These are phyloP conservation scores for Desmodus rotundus DNA, from an alignment of 2,113 vertebrate genomes.

Conservation along the genomic window DNA sequence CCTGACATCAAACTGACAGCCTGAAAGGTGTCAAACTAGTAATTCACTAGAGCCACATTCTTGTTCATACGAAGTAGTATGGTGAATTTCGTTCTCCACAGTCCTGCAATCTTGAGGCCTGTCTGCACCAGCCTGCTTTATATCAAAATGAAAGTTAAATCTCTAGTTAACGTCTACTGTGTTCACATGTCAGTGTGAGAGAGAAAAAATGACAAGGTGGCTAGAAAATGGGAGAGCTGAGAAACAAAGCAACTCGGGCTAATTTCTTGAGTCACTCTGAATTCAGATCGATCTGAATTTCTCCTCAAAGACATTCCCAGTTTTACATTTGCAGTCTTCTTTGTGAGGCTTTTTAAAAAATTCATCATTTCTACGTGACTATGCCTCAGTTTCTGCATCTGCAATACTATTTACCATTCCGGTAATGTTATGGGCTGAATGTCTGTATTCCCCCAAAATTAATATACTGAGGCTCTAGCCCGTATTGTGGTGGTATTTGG, in stretches of 20 bases:
- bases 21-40: neutral
- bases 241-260: neutral
- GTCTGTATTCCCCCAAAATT: neutral
- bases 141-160: constrained; percentile 57
- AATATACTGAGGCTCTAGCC: neutral
- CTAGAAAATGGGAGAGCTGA: neutral
- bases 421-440: neutral
- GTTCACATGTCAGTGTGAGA: constrained; percentile 23
- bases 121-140: constrained; percentile 47
- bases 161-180: constrained; percentile 46
- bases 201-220: neutral
- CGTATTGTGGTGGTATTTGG: neutral
- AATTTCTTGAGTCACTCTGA: neutral
- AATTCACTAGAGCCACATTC: neutral
- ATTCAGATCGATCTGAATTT: neutral
- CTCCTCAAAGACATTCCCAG: neutral
- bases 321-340: neutral
- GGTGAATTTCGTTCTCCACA: neutral
- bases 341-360: neutral
- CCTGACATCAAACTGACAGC: neutral
- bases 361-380: constrained; percentile 5
- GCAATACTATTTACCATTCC: neutral
- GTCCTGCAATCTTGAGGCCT: constrained; percentile 38
- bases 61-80: neutral
- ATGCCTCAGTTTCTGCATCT: constrained; percentile 26